Conservation (phyloP, 2,113 vertebrate genomes). For the Ceratotherium simum region DNA sequence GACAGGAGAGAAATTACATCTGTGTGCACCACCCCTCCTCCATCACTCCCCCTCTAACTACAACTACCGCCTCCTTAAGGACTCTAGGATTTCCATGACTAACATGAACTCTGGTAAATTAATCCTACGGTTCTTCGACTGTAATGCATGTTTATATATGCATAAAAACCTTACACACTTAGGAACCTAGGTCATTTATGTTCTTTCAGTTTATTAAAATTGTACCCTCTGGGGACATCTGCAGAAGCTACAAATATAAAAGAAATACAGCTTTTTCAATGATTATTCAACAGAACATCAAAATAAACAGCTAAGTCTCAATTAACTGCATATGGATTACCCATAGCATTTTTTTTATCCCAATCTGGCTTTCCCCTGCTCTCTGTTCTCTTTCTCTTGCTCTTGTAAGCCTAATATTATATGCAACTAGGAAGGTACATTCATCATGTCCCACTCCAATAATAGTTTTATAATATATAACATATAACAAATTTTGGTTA, state of each 20-base stretch:
- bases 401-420: not conserved
- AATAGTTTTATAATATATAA: not conserved
- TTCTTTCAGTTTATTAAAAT: conserved; percentile 23
- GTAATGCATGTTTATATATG: not conserved
- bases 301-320: conserved; percentile 20
- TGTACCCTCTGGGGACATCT: not conserved
- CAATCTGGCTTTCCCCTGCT: not conserved
- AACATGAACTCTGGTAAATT: conserved; percentile 42
- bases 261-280: not conserved
- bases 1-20: not conserved
- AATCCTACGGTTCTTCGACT: not conserved
- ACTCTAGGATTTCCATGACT: conserved; percentile 31
- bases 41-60: not conserved
- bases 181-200: not conserved
- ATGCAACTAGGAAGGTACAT: conserved; percentile 9
- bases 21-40: not conserved
- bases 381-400: not conserved
- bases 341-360: not conserved
- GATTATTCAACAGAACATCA: not conserved
- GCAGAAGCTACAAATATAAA: not conserved
- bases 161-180: not conserved
- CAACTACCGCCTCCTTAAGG: not conserved
- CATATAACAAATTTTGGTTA: conserved; percentile 15
- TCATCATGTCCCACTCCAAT: not conserved
- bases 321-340: not conserved